Evolutionary conservation across 2,797 vertebrate genomes (phyloP).

Genomic region (Chromobotia macracanthus): DNA sequence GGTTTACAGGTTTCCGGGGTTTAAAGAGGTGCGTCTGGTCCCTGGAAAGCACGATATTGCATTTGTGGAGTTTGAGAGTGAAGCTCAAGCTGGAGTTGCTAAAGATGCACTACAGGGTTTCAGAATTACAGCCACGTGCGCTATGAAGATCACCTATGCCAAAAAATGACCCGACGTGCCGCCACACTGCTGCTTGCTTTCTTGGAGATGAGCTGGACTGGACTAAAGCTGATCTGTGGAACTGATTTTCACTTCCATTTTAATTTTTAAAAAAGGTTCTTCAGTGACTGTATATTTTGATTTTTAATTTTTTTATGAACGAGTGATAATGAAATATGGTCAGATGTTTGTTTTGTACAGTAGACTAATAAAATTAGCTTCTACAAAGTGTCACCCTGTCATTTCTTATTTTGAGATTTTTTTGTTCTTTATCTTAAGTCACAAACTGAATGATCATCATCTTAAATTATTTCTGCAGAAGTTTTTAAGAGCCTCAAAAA

Average conservation of each 20-base stretch:
- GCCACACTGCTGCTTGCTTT: background rate
- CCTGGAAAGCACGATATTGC: conserved; percentile 96
- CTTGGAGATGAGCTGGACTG: background rate
- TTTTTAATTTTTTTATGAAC: conserved; percentile 4
- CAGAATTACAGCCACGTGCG: conserved; percentile 94
- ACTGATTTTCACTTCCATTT: background rate
- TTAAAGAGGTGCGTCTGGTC: conserved; percentile 97
- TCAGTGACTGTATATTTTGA: background rate
- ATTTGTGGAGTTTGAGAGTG: conserved; percentile 97
- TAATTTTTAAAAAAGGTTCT: background rate
- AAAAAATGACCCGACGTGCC: conserved; percentile 83
- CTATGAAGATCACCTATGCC: conserved; percentile 98
- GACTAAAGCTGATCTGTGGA: conserved; percentile 31
- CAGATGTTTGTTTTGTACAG: conserved; percentile 18
- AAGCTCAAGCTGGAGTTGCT: conserved; percentile 91
- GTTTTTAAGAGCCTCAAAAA: no score
- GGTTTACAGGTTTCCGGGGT: conserved; percentile 89
- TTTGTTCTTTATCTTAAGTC: no score
- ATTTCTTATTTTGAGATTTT: no score
- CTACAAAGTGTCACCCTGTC: conserved; percentile 10
- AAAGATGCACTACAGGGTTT: conserved; percentile 96
- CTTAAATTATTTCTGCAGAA: no score
- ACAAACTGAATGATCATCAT: no score
- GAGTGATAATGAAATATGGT: background rate
- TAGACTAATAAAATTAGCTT: conserved; percentile 48